A percentile compares a stretch with the other conserved stretches of the same genome.
phyloP scores from a whole-genome alignment of 2,113 vertebrate genomes.

The Semicossyphus pulcher region DNA sequence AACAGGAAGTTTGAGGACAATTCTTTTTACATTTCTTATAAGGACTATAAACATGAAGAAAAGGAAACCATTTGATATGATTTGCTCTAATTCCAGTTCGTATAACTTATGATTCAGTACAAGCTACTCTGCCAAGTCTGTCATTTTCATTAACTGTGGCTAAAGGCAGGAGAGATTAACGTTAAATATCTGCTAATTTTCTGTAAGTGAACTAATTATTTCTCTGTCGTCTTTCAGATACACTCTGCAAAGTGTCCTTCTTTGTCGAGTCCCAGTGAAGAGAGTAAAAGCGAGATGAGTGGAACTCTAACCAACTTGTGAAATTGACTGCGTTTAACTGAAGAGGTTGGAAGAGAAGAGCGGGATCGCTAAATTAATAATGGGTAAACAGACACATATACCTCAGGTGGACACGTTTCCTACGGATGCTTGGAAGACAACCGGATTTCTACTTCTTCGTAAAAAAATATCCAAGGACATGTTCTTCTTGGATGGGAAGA shows the following conservation, averaged over 20 bases:
- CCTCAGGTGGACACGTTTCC: not conserved
- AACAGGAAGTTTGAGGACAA: not conserved
- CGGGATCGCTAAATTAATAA: not conserved
- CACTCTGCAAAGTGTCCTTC: slow-evolving; percentile 85
- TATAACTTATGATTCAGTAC: not conserved
- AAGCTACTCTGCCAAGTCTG: no score
- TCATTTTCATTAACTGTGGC: no score
- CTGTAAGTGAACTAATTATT: not conserved
- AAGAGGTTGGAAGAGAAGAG: not conserved
- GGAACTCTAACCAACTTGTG: not conserved
- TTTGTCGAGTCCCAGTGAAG: slow-evolving; percentile 83
- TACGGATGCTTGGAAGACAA: not conserved
- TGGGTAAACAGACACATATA: not conserved
- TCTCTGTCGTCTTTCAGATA: slow-evolving; percentile 80
- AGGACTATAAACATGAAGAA: no score
- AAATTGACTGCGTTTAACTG: not conserved
- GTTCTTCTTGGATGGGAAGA: not conserved
- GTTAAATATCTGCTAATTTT: not conserved
- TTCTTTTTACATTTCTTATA: no score
- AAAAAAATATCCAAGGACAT: not conserved
- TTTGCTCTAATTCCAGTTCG: not conserved
- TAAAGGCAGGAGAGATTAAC: no score
- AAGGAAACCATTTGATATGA: no score
- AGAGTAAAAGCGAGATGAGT: not conserved
- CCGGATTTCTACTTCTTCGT: not conserved